These are phyloP conservation scores for Lepilemur septentrionalis DNA, from an alignment of 2,797 vertebrate species.

Conservation along the genomic window DNA sequence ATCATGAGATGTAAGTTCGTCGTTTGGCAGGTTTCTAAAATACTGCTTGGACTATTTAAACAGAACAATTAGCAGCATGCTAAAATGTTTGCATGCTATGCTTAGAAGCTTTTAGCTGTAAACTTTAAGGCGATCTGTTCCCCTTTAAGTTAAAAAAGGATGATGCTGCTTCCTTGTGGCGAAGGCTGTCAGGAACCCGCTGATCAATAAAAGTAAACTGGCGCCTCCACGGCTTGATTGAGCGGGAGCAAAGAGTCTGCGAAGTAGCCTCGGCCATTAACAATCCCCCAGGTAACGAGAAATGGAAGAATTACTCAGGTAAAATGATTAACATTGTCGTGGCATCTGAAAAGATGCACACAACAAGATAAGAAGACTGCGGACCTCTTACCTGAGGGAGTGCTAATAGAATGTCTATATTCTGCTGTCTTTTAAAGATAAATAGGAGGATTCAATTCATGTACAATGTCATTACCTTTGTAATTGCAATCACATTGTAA, in stretches of 20 bases:
- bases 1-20: constrained; percentile 50
- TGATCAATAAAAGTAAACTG: constrained; percentile 84
- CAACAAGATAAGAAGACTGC: constrained; percentile 68
- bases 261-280: constrained; percentile 82
- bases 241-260: constrained; percentile 81
- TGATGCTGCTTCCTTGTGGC: constrained; percentile 82
- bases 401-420: constrained; percentile 79
- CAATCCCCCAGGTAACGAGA: constrained; percentile 85
- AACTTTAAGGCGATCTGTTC: constrained; percentile 66
- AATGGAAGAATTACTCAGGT: constrained; percentile 84
- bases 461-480: constrained; percentile 64
- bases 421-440: constrained; percentile 76
- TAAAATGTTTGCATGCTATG: constrained; percentile 69
- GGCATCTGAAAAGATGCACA: constrained; percentile 72
- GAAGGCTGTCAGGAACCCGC: constrained; percentile 81
- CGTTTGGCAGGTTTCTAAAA: constrained; percentile 72
- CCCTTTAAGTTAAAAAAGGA: constrained; percentile 69
- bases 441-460: constrained; percentile 70
- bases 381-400: constrained; percentile 65
- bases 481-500: constrained; percentile 71
- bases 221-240: constrained; percentile 85
- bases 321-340: constrained; percentile 79
- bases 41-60: constrained; percentile 69
- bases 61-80: constrained; percentile 75
- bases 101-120: constrained; percentile 75